A percentile compares a stretch with the other conserved stretches of the same genome.
Conservation (phyloP, 2,797 vertebrate species). For the Anguilla megastoma region DNA sequence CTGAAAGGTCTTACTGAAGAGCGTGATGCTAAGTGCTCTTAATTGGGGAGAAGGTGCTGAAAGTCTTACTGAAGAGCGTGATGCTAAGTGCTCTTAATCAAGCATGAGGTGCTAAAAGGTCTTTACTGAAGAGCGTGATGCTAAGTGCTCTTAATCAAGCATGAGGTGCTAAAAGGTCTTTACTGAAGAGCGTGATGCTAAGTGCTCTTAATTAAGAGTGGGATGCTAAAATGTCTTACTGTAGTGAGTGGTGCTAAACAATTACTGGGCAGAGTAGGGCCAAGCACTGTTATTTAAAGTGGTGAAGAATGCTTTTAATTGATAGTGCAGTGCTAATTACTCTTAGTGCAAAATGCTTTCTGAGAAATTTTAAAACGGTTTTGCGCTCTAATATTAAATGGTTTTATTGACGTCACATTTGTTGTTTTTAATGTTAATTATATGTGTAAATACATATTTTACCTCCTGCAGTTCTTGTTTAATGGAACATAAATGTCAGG, state of each 20-base stretch:
- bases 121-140: neutral
- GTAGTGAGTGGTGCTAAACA: neutral
- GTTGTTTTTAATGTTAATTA: neutral
- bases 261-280: neutral
- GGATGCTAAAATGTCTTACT: neutral
- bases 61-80: neutral
- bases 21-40: neutral
- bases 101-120: neutral
- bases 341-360: neutral
- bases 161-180: neutral
- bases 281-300: neutral
- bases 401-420: neutral
- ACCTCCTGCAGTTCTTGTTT: neutral
- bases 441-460: neutral
- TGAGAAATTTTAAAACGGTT: neutral
- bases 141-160: neutral
- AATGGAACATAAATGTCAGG: neutral
- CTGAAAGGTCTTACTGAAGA: neutral
- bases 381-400: neutral
- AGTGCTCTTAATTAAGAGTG: no score
- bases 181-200: no score
- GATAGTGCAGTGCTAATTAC: neutral
- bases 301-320: neutral
- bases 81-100: neutral
- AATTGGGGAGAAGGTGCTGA: neutral